phyloP scores from a whole-genome alignment of 2,113 vertebrate species.

The Paramormyrops kingsleyae region DNA sequence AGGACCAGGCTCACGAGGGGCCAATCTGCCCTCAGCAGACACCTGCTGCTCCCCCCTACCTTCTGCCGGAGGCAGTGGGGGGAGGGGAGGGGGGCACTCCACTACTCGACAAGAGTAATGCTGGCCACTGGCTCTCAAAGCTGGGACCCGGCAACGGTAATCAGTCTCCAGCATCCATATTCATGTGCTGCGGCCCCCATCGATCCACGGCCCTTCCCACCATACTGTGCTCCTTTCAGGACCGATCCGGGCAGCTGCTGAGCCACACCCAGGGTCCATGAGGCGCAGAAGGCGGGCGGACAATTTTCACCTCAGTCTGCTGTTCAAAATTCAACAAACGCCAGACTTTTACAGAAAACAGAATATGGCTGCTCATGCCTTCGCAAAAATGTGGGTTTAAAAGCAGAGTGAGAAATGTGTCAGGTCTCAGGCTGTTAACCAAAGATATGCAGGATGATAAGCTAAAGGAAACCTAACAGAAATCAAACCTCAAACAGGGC shows the following conservation, averaged over 20 bases:
- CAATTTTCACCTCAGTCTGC: not conserved
- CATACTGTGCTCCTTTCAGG: not conserved
- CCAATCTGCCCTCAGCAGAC: not conserved
- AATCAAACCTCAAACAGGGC: not conserved
- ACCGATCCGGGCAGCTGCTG: not conserved
- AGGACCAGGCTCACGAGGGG: not conserved
- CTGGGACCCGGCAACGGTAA: not conserved
- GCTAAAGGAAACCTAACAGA: not conserved
- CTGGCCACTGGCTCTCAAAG: not conserved
- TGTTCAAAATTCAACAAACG: not conserved
- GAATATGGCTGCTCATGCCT: not conserved
- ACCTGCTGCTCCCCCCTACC: not conserved
- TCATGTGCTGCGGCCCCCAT: not conserved
- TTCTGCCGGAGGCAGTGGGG: not conserved
- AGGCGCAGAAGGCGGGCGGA: not conserved
- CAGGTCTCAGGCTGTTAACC: not conserved
- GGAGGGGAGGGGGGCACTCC: not conserved
- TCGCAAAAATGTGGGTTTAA: not conserved
- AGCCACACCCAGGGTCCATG: not conserved
- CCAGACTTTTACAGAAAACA: not conserved
- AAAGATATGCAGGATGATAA: not conserved
- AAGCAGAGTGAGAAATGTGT: not conserved
- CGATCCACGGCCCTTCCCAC: not conserved
- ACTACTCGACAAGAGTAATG: not conserved
- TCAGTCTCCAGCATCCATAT: not conserved